Evolutionary conservation across 1,140 invertebrate species (phyloP).

Genomic region (Hestina assimilis): DNA sequence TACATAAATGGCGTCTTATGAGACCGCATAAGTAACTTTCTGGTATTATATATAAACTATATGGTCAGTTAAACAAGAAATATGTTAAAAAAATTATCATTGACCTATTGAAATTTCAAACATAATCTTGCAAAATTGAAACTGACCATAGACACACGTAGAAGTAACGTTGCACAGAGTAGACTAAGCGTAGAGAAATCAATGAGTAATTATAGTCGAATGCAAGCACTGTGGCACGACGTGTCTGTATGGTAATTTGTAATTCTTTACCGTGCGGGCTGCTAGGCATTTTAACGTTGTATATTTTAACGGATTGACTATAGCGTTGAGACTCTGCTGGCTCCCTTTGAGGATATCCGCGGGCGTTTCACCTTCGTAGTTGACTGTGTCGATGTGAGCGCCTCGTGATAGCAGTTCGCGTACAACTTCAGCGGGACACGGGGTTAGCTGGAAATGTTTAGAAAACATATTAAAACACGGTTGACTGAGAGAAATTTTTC

Average conservation of each 20-base stretch:
- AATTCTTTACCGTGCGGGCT: conserved; percentile 85
- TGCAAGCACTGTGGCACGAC: conserved; percentile 79
- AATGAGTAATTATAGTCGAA: conserved; percentile 71
- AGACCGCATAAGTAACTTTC: background rate
- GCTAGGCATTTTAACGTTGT: conserved; percentile 89
- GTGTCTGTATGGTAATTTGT: conserved; percentile 81
- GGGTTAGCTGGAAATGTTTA: conserved; percentile 67
- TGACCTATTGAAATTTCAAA: background rate
- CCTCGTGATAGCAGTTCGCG: conserved; percentile 86
- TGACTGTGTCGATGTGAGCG: conserved; percentile 93
- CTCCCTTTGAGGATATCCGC: conserved; percentile 81
- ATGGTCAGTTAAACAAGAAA: background rate
- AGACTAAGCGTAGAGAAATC: background rate
- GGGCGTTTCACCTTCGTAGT: conserved; percentile 88
- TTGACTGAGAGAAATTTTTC: no score
- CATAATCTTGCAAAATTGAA: background rate
- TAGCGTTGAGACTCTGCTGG: conserved; percentile 80
- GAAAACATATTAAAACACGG: background rate
- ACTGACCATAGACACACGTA: no score
- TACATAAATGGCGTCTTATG: background rate
- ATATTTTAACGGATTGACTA: conserved; percentile 89
- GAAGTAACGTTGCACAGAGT: conserved; percentile 1
- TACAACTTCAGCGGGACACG: conserved; percentile 83
- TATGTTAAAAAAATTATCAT: background rate
- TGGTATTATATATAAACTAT: background rate